These are phyloP conservation scores for Cyanoramphus novaezelandiae DNA, from an alignment of 2,113 vertebrate species.

Conservation along the genomic window DNA sequence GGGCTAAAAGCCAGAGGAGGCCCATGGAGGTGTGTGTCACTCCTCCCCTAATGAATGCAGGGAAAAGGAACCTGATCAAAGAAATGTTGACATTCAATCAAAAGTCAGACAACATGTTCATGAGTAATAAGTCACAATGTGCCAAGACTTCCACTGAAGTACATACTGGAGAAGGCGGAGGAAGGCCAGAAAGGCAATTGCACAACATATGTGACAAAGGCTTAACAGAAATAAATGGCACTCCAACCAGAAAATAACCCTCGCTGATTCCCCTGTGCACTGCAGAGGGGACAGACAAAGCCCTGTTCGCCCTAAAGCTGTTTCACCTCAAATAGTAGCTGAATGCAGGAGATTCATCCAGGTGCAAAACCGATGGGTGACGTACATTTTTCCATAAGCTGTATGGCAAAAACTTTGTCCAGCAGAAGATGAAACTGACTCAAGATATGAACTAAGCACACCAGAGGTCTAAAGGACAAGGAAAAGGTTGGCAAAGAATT, in stretches of 20 bases:
- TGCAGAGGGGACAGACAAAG: not conserved
- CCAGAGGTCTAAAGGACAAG: not conserved
- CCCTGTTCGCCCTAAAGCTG: rapidly evolving
- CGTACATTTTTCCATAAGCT: not conserved
- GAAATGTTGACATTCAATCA: conserved; percentile 36
- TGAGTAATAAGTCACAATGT: conserved; percentile 36
- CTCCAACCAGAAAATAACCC: not conserved
- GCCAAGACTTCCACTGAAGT: conserved; percentile 32
- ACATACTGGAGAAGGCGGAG: not conserved
- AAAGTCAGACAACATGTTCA: conserved; percentile 31
- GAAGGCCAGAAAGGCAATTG: conserved; percentile 28
- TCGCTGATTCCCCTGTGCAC: not conserved
- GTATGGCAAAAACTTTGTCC: not conserved
- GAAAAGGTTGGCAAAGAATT: not conserved
- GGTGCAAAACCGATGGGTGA: not conserved
- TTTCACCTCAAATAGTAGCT: not conserved
- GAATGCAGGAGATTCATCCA: not conserved
- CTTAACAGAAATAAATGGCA: not conserved
- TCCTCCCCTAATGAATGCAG: conserved; percentile 27
- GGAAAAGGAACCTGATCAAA: conserved; percentile 39
- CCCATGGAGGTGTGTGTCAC: not conserved
- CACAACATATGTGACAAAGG: conserved; percentile 6
- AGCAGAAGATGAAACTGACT: not conserved
- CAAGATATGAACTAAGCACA: not conserved
- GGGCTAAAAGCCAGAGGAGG: conserved; percentile 11